A percentile compares a stretch with the other conserved stretches of the same genome.
Evolutionary conservation across 2,888 invertebrate genomes (phyloP).

Genomic region (Scotopteryx bipunctaria): DNA sequence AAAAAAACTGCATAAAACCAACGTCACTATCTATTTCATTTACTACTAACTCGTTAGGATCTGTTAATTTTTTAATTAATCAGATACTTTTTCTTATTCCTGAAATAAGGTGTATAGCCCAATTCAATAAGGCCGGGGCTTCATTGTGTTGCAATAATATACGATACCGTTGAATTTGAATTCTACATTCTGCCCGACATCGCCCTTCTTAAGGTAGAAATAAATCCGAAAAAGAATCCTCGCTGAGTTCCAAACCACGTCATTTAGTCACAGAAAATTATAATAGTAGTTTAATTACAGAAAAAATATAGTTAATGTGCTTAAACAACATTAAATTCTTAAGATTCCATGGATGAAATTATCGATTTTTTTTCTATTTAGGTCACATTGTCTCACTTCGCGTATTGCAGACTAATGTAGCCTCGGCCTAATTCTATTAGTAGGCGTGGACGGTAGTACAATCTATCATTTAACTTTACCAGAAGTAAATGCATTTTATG

Average conservation of each 20-base stretch:
- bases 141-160: constrained; percentile 23
- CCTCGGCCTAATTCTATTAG: constrained; percentile 42
- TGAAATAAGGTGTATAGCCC: constrained; percentile 25
- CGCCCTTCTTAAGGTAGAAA: no score
- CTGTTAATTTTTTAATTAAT: constrained; percentile 21
- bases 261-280: no score
- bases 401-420: constrained; percentile 40
- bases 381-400: constrained; percentile 40
- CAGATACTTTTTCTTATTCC: no score
- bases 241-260: no score
- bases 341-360: constrained; percentile 8
- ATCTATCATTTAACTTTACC: no score
- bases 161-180: constrained; percentile 13
- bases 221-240: no score
- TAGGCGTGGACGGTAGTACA: constrained; percentile 31
- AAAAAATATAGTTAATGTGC: no score
- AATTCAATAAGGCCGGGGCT: constrained; percentile 35
- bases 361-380: constrained; percentile 33
- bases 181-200: neutral
- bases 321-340: constrained; percentile 6
- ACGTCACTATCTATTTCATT: no score
- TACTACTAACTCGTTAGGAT: neutral
- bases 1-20: no score
- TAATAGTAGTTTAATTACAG: no score
- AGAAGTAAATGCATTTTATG: constrained; percentile 1